Base-by-base conservation (phyloP, 2,797 vertebrate genomes). In the Tragelaphus oryx region DNA sequence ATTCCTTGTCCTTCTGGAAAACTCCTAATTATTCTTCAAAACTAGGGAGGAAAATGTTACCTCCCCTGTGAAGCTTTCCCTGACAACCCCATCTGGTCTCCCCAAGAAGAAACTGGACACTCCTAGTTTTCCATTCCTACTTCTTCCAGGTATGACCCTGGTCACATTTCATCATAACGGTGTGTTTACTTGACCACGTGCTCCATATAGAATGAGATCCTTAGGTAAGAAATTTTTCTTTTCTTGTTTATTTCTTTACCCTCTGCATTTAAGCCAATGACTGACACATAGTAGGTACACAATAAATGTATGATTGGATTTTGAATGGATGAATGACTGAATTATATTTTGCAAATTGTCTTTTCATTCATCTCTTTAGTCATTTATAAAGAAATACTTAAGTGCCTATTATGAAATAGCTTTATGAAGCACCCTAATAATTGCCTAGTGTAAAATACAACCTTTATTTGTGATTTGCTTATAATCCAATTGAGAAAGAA, bases 331-430 rank as follows among this genome's bases (percentile, higher is more conserved):
- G 13, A 82, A 1, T 28, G 8, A 57, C 75, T 87, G 87, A 55
- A 62, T 68, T 3, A 20, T 92, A 76, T 59, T 52, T 87, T 87
- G 16, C 22, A 85, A 46, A n/a, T 85, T 33, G 5, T 83, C 30
- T 92, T 85, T 92, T 85, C n/a, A 87, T 81, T 71, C n/a, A 76
- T 83, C 83, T 84, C 82, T 52, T 94, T 80, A 62, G 54, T 54
- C 68, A 74, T 82, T 96, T 62, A 81, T 55, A 89, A 90, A 87
- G 71, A 96, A 68, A 93, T 83, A 84, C 41, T 93, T 76, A 97
- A 86, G 60, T 46, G 9, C 12, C 30, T 86, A 5, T 24, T 80
- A 71, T 91, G 37, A 68, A 93, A 97, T 28, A 92, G 24, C 24
- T 95, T 94, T 93, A 82, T 74, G n/a, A 78, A 22, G 11, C 18